Base-by-base conservation (phyloP, 2,888 invertebrate genomes). In the Eristalinus aeneus region DNA sequence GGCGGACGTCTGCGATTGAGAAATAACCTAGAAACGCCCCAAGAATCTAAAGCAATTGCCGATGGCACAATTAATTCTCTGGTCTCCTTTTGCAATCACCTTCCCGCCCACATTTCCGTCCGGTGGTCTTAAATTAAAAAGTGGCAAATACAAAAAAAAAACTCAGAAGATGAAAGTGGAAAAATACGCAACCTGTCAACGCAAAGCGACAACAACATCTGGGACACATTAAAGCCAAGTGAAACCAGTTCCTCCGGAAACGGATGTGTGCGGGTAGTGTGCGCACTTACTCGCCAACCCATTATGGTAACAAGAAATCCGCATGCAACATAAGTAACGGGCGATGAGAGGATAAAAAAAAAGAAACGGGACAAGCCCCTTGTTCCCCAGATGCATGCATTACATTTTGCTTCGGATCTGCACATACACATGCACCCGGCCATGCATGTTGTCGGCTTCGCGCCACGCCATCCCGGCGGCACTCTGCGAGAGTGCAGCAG, bases 221-320 rank as follows among this genome's bases (percentile, higher is more conserved):
- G 81, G 81, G 73, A 61, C 81, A 81, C 82, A 86, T 86, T 86
- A 77, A 77, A 73, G 85, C 68, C 36, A 53, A 68, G 61, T 58
- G 72, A 81, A 74, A 73, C 76, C 63, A 68, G 71, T 73, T 76
- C 72, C 72, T 8, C 68, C 76, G 65, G 85, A 76, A 86, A 53
- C 76, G 73, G 85, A 81, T 81, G 77, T 68, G 73, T 69, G 60
- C 61, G 81, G 68, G 68, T 63, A 72, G 79, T 80, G 79, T 80
- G 56, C 54, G 61, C 75, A 85, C 84, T 76, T 80, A 67, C 67
- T 71, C 75, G 79, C 63, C 85, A 63, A 81, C 20, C 77, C 85
- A 77, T 86, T 86, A 86, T 77, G 73, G 69, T 73, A 77, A 86
- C 85, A 77, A 77, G 81, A 77, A 86, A 86, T 81, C 81, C 85